Percentiles rank a stretch among this genome's conserved stretches.
phyloP scores from a whole-genome alignment of 2,797 vertebrate genomes.

The Falco concolor region DNA sequence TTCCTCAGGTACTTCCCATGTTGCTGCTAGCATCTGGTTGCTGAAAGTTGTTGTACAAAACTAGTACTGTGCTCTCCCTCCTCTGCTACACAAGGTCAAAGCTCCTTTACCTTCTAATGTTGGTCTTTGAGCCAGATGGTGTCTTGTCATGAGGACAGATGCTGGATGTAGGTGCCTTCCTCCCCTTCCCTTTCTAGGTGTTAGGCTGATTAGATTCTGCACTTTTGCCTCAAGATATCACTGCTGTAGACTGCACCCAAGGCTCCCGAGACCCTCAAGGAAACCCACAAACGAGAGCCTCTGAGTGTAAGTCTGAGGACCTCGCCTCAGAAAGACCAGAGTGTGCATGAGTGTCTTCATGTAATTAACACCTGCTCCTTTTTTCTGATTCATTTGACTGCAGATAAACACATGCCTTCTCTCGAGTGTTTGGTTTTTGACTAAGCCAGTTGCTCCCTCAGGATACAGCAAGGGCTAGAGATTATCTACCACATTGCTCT shows the following conservation, averaged over 20 bases:
- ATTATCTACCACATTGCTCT: background rate
- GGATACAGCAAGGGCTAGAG: constrained; percentile 31
- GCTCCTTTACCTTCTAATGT: background rate
- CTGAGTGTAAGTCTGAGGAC: background rate
- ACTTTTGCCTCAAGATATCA: constrained; percentile 18
- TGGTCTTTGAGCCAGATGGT: background rate
- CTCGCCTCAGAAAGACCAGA: background rate
- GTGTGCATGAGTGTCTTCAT: background rate
- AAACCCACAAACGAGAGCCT: background rate
- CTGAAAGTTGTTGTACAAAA: constrained; percentile 2
- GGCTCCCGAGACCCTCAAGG: background rate
- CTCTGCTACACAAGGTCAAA: constrained; percentile 24
- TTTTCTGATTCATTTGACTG: background rate
- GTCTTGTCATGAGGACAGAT: background rate
- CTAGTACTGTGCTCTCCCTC: background rate
- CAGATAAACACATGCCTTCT: background rate
- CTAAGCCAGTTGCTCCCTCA: constrained; percentile 18
- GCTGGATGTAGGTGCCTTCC: constrained; percentile 42
- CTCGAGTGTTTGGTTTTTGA: background rate
- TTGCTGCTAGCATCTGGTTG: constrained; percentile 17
- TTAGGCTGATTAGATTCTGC: constrained; percentile 37
- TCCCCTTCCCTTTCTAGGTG: background rate
- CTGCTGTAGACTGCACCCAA: constrained; percentile 11
- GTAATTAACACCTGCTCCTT: background rate
- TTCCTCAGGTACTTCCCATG: constrained; percentile 32